Evolutionary conservation across 2,888 invertebrate species (phyloP).

Genomic region (Tryphoninae sp.): DNA sequence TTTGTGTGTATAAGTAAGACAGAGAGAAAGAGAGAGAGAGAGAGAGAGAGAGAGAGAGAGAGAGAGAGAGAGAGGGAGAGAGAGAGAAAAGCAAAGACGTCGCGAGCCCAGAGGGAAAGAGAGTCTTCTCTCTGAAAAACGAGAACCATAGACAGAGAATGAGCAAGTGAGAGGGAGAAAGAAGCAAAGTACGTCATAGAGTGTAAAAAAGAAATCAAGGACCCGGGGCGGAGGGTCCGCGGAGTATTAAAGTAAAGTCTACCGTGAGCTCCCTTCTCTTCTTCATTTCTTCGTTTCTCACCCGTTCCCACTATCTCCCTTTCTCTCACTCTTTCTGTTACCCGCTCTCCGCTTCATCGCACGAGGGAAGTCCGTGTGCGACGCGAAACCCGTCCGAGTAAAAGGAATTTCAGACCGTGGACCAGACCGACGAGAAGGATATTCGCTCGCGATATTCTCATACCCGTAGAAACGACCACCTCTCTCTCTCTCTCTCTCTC

Average conservation of each 20-base stretch:
- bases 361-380: conserved; percentile 44
- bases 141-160: conserved; percentile 3
- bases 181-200: conserved; percentile 60
- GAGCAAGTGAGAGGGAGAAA: conserved; percentile 21
- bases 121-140: conserved; percentile 12
- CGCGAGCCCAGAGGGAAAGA: conserved; percentile 30
- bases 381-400: conserved; percentile 61
- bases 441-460: conserved; percentile 64
- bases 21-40: conserved; percentile 5
- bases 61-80: conserved; percentile 11
- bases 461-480: conserved; percentile 48
- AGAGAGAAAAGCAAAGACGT: conserved; percentile 37
- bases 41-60: conserved; percentile 15
- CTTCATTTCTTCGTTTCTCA: conserved; percentile 40
- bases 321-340: conserved; percentile 27
- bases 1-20: background rate
- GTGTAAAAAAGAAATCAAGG: conserved; percentile 66
- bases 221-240: conserved; percentile 60
- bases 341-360: conserved; percentile 39
- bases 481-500: conserved; percentile 22
- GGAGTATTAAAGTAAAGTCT: conserved; percentile 66
- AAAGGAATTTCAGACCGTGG: conserved; percentile 60
- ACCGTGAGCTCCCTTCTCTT: conserved; percentile 44
- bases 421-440: conserved; percentile 63
- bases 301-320: conserved; percentile 31